Evolutionary conservation across 2,888 invertebrate species (phyloP).

Genomic region (Lasioglossum oenotherae): DNA sequence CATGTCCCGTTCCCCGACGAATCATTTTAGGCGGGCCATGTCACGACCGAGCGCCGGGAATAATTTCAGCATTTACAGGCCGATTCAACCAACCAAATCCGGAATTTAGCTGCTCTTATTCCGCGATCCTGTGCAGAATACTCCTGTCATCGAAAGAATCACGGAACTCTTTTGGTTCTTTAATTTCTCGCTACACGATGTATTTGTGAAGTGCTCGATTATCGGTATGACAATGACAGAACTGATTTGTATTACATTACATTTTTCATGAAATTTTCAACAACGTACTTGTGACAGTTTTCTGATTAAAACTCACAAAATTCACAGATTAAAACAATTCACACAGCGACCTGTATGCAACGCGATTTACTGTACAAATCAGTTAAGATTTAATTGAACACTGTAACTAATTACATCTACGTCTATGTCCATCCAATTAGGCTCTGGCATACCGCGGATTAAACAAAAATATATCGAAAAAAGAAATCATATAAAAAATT

Average conservation of each 20-base stretch:
- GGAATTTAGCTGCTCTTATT: background rate
- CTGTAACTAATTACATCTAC: background rate
- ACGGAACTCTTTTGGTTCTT: background rate
- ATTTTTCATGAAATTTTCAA: no score
- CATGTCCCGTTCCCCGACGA: background rate
- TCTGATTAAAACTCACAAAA: no score
- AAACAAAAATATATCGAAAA: no score
- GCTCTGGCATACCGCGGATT: background rate
- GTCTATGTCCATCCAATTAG: background rate
- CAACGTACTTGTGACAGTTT: no score
- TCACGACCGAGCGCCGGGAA: constrained; percentile 1
- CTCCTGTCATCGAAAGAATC: background rate
- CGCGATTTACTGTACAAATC: background rate
- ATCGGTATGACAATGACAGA: background rate
- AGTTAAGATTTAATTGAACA: background rate
- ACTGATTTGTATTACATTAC: no score
- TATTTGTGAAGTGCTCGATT: no score
- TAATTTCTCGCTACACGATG: background rate
- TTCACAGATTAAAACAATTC: no score
- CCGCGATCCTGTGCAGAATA: background rate
- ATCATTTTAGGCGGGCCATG: constrained; percentile 3
- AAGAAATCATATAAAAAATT: background rate
- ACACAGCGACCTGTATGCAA: no score
- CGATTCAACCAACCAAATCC: background rate
- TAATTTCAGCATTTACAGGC: constrained; percentile 1